Evolutionary conservation across 2,888 invertebrate genomes (phyloP), one percentile per base, ranked within the genome.

Genomic region (Lysandra coridon): DNA sequence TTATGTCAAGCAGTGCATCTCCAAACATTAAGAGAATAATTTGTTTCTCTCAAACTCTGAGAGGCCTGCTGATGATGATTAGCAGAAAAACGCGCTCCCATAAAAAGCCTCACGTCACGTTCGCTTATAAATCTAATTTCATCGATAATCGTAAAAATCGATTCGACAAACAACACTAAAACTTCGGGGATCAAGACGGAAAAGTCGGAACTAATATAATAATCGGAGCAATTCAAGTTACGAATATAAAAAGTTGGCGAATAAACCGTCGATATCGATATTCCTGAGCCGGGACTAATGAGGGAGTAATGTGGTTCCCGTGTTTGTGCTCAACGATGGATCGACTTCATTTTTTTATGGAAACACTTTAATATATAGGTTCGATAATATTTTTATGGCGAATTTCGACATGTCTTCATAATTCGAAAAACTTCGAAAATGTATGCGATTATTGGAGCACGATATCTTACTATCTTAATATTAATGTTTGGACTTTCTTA

Each of bases 91-190:
- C 10, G 62, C 33, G 33, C 4, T 37, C 33, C 4, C 17, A 69
- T 37, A 69, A 69, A 69, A 33, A 69, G 69, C 14, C 69, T 69
- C 69, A 17, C 69, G 69, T 69, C 69, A 69, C 69, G 33, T 69
- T 37, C 69, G 69, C 69, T 69, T 69, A 69, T 69, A 69, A 69
- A 69, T 69, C 69, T 17, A 69, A 69, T 69, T 69, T 33, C 69
- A 3, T 69, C 69, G 33, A 69, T 69, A 69, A 69, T 69, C 69
- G 69, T 69, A 69, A 69, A 69, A 69, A 69, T 37, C 69, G 69
- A 69, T 69, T 69, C 69, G 69, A 69, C 69, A 69, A 69, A 69
- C 69, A 69, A 69, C 69, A 69, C 33, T 69, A 33, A 69, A 69
- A 69, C 69, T 69, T 69, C 33, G 69, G 69, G 69, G 33, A 69